phyloP scores from a whole-genome alignment of 2,888 invertebrate species.

The Syritta pipiens region DNA sequence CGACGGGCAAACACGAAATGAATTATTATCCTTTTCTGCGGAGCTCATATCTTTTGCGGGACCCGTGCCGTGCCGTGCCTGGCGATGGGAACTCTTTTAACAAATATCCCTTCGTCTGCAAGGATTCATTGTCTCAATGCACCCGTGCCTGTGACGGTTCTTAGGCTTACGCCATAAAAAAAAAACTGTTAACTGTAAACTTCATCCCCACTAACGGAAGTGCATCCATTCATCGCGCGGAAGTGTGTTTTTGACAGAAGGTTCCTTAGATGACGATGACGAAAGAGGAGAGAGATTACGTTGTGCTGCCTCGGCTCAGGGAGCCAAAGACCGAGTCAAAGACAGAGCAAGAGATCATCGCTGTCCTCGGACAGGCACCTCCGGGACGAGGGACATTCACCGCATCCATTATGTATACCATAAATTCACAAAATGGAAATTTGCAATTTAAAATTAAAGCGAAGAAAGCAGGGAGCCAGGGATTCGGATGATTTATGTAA shows the following conservation, averaged over 20 bases:
- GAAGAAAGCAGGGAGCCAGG: slow-evolving; percentile 29
- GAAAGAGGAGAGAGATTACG: slow-evolving; percentile 24
- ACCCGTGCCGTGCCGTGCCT: too few species aligned
- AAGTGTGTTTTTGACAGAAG: slow-evolving; percentile 57
- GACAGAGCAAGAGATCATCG: slow-evolving; percentile 30
- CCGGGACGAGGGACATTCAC: slow-evolving; percentile 44
- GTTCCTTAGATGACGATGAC: slow-evolving; percentile 32
- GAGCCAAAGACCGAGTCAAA: too few species aligned
- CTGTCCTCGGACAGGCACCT: slow-evolving; percentile 4
- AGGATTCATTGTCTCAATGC: slow-evolving; percentile 42
- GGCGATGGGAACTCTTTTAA: slow-evolving; percentile 34
- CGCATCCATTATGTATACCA: slow-evolving; percentile 58
- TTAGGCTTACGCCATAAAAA: too few species aligned
- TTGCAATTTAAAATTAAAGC: slow-evolving; percentile 64
- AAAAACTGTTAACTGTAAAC: too few species aligned
- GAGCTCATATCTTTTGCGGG: too few species aligned
- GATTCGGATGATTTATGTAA: slow-evolving; percentile 51
- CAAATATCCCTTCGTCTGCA: slow-evolving; percentile 62
- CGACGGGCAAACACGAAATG: slow-evolving; percentile 47
- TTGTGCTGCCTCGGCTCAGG: too few species aligned
- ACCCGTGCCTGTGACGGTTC: too few species aligned
- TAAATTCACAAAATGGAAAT: slow-evolving; percentile 64
- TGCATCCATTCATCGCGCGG: slow-evolving; percentile 51
- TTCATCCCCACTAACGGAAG: too few species aligned
- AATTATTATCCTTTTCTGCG: slow-evolving; percentile 63